These are phyloP conservation scores for Scrobipalpa costella DNA, from an alignment of 2,888 invertebrate genomes.

Conservation along the genomic window DNA sequence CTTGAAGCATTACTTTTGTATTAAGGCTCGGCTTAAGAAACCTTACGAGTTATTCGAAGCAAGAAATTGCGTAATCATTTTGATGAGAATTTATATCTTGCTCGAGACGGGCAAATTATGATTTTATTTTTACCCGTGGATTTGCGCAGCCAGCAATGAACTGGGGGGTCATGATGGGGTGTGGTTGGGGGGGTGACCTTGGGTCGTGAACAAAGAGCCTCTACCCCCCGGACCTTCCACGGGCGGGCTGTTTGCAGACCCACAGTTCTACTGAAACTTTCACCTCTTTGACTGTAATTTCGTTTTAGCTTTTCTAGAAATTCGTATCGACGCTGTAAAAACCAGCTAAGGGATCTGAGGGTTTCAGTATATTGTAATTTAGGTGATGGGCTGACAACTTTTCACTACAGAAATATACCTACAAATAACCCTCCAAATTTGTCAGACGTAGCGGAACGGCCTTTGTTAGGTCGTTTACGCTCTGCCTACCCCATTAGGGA, in stretches of 20 bases:
- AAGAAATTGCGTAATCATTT: neutral
- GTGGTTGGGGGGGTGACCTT: constrained; percentile 49
- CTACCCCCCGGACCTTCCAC: constrained; percentile 30
- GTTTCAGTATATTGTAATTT: no score
- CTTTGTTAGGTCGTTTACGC: no score
- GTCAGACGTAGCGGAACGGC: no score
- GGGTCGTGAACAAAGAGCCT: constrained; percentile 55
- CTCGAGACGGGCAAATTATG: constrained; percentile 13
- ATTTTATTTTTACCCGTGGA: constrained; percentile 31
- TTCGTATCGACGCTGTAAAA: no score
- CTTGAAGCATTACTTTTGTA: neutral
- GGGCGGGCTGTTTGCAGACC: constrained; percentile 33
- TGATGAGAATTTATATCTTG: constrained; percentile 13
- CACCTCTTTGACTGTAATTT: constrained; percentile 5
- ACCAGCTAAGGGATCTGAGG: no score
- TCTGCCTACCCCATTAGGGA: no score
- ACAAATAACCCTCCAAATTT: no score
- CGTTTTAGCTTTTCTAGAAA: no score
- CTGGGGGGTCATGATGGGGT: constrained; percentile 35
- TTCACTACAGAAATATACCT: no score
- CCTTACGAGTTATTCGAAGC: constrained; percentile 1
- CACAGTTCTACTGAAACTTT: constrained; percentile 16
- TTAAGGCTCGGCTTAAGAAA: neutral
- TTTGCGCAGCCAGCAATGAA: constrained; percentile 37
- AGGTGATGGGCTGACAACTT: no score